A percentile compares a stretch with the other conserved stretches of the same genome.
Evolutionary conservation across 2,113 vertebrate species (phyloP).

Genomic region (Dendrocopos noguchii): DNA sequence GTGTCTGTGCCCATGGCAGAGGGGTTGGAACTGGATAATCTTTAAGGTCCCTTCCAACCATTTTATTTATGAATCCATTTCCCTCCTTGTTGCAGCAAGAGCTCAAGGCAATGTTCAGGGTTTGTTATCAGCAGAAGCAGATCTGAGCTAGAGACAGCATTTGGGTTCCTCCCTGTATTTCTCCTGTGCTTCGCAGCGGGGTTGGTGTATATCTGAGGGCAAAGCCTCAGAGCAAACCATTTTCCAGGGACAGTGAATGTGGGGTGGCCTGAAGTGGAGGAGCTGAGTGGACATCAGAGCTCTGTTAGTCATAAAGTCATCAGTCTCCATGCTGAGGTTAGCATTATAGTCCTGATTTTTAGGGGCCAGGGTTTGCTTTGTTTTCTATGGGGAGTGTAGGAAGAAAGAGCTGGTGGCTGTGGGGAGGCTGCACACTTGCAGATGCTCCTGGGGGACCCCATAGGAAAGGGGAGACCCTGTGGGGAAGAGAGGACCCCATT

Average conservation of each 20-base stretch:
- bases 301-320: background rate
- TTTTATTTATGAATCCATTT: background rate
- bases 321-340: background rate
- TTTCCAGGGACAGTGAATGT: background rate
- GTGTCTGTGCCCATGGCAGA: no score
- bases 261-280: background rate
- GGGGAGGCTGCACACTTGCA: background rate
- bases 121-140: background rate
- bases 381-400: background rate
- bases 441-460: background rate
- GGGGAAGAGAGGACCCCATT: background rate
- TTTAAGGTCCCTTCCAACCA: no score
- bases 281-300: background rate
- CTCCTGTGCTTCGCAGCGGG: background rate
- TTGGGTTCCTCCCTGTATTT: background rate
- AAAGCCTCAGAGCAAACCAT: background rate
- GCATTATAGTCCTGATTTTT: background rate
- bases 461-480: fast-evolving
- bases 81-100: background rate
- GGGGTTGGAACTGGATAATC: no score
- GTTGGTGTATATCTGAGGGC: background rate
- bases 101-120: fast-evolving
- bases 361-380: background rate
- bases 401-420: background rate
- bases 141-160: background rate